Percentiles rank a stretch among this genome's conserved stretches.
Conservation (phyloP, 2,888 invertebrate species). For the Agrotis ipsilon region DNA sequence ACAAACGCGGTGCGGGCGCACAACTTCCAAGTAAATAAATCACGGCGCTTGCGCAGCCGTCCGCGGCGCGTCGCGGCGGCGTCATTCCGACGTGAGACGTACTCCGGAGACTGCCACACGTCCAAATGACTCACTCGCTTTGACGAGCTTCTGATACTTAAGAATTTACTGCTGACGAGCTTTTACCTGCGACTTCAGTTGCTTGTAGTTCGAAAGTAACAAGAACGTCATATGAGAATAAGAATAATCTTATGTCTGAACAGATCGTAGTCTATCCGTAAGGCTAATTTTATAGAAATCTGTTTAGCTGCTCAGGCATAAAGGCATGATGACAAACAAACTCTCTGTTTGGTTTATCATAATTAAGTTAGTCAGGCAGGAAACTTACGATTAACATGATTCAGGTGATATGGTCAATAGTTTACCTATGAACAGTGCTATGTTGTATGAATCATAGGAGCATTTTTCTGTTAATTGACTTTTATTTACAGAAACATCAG, state of each 20-base stretch:
- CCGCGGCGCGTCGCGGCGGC: constrained; percentile 59
- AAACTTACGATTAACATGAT: constrained; percentile 32
- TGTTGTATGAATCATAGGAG: constrained; percentile 11
- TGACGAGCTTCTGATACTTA: constrained; percentile 56
- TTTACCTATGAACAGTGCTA: constrained; percentile 32
- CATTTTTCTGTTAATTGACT: background rate
- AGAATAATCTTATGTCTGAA: no score
- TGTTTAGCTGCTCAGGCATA: no score
- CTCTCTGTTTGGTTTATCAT: no score
- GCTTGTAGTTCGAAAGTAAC: no score
- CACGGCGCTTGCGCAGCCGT: constrained; percentile 68
- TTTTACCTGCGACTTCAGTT: no score
- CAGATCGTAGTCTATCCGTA: no score
- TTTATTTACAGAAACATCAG: background rate
- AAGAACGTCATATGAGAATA: no score
- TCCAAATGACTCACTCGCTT: constrained; percentile 70
- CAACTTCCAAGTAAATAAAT: constrained; percentile 71
- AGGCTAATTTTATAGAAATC: no score
- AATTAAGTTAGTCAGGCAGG: no score
- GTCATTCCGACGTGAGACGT: constrained; percentile 48
- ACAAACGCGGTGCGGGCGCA: constrained; percentile 62
- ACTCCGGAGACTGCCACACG: constrained; percentile 68
- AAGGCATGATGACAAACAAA: no score
- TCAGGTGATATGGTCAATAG: constrained; percentile 30
- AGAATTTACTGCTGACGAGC: constrained; percentile 21